Base-by-base conservation (phyloP, 2,888 invertebrate species). In the Orchesellides sinensis region DNA sequence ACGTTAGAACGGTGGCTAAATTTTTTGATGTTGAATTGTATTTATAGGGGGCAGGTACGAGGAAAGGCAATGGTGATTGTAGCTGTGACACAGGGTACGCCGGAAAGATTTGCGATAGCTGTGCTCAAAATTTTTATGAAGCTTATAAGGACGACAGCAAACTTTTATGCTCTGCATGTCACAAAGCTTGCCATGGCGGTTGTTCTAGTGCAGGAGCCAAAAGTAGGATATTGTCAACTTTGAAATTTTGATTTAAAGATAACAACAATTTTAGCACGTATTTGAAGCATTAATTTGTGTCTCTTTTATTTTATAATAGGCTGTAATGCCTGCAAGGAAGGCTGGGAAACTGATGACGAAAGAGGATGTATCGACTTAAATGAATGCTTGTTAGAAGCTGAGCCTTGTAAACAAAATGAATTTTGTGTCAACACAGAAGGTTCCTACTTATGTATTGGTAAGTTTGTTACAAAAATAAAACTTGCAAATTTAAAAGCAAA, bases 61-160 rank as follows among this genome's bases (percentile, higher is more conserved):
- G 98, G 54, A 96, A 96, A 90, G 99, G 99, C 0, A 96, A 95
- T 89, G 99, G 98, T 0, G 93, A 94, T 83, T 99, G 99, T 89
- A 91, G 92, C 14, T 99, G 98, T 90, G 94, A 97, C 89, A 89
- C 90, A 5, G 98, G 97, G 0, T 98, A 98, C 89, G 89, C 90
- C 0, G 97, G 97, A 0, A 92, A 93, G 0, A 90, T 92, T 27
- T 99, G 99, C 90, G 92, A 94, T 72, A 90, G 92, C n/a, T 99
- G 99, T 90, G 92, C 92, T 14, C 89, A 91, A n/a, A 93, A 93
- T 1, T 94, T 93, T 89, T 96, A 94, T 89, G 92, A 93, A 88
- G 92, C 95, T 0, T 95, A 94, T 88, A 92, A 92, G 87, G 96
- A 96, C 91, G 93, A 93, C 1, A 92, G 91, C 0, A 96, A 95